phyloP scores from a whole-genome alignment of 2,113 vertebrate species.

The Sinocyclocheilus maitianheensis region DNA sequence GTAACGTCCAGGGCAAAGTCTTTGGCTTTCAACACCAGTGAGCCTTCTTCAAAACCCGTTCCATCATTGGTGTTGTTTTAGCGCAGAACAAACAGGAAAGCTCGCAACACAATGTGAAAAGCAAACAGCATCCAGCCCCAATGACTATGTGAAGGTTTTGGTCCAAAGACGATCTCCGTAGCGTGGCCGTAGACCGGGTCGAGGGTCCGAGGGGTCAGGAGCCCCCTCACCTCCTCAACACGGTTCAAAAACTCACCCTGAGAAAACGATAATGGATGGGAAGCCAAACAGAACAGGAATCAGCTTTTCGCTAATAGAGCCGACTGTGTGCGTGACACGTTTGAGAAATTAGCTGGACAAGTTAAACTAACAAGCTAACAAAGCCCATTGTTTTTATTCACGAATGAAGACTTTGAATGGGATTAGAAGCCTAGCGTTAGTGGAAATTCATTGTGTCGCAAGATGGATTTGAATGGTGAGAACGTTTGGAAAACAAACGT shows the following conservation, averaged over 20 bases:
- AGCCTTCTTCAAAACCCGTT: slow-evolving; percentile 9
- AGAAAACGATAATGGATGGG: slow-evolving; percentile 22
- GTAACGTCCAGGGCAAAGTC: not conserved
- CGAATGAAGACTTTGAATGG: not conserved
- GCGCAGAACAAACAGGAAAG: slow-evolving; percentile 55
- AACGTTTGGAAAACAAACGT: slow-evolving; percentile 1
- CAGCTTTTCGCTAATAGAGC: slow-evolving; percentile 1
- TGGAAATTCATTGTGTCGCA: slow-evolving; percentile 24
- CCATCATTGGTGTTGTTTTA: slow-evolving; percentile 15
- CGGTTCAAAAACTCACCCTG: slow-evolving; percentile 31
- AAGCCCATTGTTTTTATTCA: slow-evolving; percentile 24
- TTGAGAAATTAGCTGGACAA: slow-evolving; percentile 31
- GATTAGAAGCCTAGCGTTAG: not conserved
- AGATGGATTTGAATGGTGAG: slow-evolving; percentile 14
- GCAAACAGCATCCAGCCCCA: slow-evolving; percentile 39
- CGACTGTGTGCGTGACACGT: not conserved
- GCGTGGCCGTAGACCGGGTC: not conserved
- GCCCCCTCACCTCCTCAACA: slow-evolving; percentile 32
- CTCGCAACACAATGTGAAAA: slow-evolving; percentile 41
- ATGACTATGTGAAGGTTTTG: slow-evolving; percentile 7
- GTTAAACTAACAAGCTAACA: slow-evolving; percentile 40
- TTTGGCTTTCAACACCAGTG: slow-evolving; percentile 4
- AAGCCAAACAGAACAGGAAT: slow-evolving; percentile 22
- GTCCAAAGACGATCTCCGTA: not conserved
- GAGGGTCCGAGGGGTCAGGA: slow-evolving; percentile 19